Evolutionary conservation across 2,888 invertebrate species (phyloP).

Genomic region (Chesias legatella): DNA sequence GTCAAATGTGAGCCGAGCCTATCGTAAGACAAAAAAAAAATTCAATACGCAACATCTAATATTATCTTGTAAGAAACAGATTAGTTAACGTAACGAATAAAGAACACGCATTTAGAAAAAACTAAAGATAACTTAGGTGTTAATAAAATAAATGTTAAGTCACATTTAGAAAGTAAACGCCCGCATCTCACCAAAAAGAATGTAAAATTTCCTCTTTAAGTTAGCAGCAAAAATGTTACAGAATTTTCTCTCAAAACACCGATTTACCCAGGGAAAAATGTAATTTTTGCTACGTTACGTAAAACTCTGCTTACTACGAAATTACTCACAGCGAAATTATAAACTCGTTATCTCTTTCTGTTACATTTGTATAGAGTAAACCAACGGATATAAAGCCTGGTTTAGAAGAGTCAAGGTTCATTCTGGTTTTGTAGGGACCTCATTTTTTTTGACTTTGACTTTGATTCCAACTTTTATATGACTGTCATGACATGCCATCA

Average conservation of each 20-base stretch:
- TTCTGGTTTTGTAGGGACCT: too few species aligned
- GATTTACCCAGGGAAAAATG: slow-evolving; percentile 22
- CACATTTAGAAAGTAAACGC: slow-evolving; percentile 7
- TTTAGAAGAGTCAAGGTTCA: too few species aligned
- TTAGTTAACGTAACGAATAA: too few species aligned
- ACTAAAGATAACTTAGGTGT: too few species aligned
- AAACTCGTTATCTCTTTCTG: slow-evolving; percentile 38
- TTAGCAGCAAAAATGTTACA: slow-evolving; percentile 17
- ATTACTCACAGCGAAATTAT: slow-evolving; percentile 35
- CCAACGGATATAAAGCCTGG: slow-evolving; percentile 2
- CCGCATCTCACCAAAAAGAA: slow-evolving; percentile 16
- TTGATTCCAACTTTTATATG: too few species aligned
- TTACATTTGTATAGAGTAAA: slow-evolving; percentile 44
- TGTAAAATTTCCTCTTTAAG: slow-evolving; percentile 17
- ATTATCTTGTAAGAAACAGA: too few species aligned
- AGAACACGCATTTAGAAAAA: too few species aligned
- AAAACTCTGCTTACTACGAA: slow-evolving; percentile 25
- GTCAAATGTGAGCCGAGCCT: too few species aligned
- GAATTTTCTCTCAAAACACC: slow-evolving; percentile 15
- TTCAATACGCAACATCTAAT: too few species aligned
- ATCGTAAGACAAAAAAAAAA: too few species aligned
- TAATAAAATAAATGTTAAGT: neutral
- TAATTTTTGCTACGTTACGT: slow-evolving; percentile 22
- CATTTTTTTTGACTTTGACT: too few species aligned
- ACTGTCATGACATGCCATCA: too few species aligned